These are phyloP conservation scores for Cistogaster globosa DNA, from an alignment of 2,888 invertebrate species.

Conservation along the genomic window DNA sequence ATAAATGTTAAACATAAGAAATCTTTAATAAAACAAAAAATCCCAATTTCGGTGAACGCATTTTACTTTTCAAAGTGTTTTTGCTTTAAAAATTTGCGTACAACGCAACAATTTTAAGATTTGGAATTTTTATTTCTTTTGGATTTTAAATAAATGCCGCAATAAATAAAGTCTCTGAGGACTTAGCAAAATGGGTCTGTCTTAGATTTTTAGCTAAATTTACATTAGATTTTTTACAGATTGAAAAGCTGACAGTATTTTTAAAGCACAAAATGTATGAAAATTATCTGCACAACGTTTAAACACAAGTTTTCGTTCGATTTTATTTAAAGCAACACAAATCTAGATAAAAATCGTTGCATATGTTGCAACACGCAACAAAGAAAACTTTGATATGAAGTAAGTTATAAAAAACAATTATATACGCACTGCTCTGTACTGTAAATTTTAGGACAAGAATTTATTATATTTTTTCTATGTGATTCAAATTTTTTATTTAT, in stretches of 20 bases:
- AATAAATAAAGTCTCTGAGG: conserved; percentile 62
- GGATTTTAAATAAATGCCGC: conserved; percentile 30
- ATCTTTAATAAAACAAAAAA: conserved; percentile 15
- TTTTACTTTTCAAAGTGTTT: conserved; percentile 23
- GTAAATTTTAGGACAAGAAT: background rate
- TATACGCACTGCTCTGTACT: conserved; percentile 27
- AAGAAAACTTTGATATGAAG: background rate
- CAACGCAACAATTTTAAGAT: conserved; percentile 57
- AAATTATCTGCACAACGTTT: conserved; percentile 18
- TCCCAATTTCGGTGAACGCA: conserved; percentile 58
- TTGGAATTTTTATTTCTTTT: conserved; percentile 25
- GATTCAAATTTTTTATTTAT: no score
- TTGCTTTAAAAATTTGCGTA: conserved; percentile 63
- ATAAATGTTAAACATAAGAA: background rate
- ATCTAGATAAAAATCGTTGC: conserved; percentile 64
- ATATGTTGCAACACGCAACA: conserved; percentile 69
- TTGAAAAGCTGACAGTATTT: conserved; percentile 49
- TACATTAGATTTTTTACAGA: conserved; percentile 52
- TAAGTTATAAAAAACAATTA: conserved; percentile 9
- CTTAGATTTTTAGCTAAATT: conserved; percentile 11
- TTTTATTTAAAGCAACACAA: conserved; percentile 26
- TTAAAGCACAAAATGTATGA: background rate
- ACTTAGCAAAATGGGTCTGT: conserved; percentile 37
- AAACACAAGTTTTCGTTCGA: conserved; percentile 51
- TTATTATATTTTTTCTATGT: no score